Evolutionary conservation across 2,113 vertebrate species (phyloP).

Genomic region (Thomomys bottae): DNA sequence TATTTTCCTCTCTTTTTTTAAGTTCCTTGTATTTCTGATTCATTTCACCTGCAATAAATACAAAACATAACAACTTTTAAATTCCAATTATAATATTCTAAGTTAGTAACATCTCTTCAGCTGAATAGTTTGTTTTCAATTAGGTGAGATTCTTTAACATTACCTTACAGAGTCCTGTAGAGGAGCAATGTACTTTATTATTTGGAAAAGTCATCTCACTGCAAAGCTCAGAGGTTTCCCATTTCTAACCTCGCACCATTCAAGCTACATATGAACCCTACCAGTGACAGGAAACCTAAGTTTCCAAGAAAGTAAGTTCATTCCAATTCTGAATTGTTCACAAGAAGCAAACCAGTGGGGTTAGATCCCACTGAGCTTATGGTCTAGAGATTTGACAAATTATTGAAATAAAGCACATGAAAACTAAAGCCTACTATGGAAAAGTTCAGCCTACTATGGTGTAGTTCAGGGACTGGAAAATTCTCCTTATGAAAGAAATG

Average conservation of each 20-base stretch:
- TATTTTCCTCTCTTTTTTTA: slow-evolving; percentile 94
- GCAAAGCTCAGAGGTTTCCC: background rate
- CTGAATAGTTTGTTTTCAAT: slow-evolving; percentile 29
- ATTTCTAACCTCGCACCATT: background rate
- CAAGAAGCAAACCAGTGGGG: background rate
- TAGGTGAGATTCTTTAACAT: slow-evolving; percentile 11
- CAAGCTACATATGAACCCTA: background rate
- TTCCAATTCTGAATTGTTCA: slow-evolving; percentile 15
- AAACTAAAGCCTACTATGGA: background rate
- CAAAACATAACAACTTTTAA: slow-evolving; percentile 65
- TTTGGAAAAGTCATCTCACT: background rate
- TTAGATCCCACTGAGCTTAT: background rate
- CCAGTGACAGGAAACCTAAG: background rate
- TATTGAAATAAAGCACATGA: slow-evolving; percentile 11
- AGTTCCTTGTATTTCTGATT: slow-evolving; percentile 96
- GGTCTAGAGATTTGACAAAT: slow-evolving; percentile 6
- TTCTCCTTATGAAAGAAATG: slow-evolving; percentile 9
- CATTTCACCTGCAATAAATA: slow-evolving; percentile 89
- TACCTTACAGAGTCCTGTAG: slow-evolving; percentile 3
- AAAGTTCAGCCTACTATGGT: background rate
- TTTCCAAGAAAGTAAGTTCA: background rate
- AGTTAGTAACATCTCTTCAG: slow-evolving; percentile 27
- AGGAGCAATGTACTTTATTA: background rate
- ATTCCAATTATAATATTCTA: background rate
- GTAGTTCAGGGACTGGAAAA: background rate